Percentiles rank a stretch among this genome's conserved stretches.
phyloP scores from a whole-genome alignment of 2,113 vertebrate species.

The Tamias sibiricus region DNA sequence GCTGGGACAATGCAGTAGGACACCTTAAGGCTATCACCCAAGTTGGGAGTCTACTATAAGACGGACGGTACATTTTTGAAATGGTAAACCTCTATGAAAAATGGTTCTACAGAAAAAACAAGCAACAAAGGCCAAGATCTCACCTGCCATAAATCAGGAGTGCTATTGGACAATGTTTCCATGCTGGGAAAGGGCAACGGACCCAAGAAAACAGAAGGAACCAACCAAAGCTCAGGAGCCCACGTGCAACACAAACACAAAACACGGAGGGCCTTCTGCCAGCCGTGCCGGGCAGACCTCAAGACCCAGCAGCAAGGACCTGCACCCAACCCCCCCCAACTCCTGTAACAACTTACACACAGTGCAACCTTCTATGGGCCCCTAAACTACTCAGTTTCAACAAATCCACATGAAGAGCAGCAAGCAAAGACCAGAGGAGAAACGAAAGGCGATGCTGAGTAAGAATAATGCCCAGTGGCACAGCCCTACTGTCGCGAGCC shows the following conservation, averaged over 20 bases:
- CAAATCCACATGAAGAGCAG: neutral
- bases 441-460: neutral
- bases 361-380: neutral
- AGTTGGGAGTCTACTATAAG: neutral
- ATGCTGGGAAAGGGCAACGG: neutral
- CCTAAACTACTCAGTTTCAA: neutral
- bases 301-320: neutral
- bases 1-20: neutral
- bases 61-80: neutral
- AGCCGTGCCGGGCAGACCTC: neutral
- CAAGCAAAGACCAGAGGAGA: neutral
- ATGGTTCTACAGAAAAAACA: neutral
- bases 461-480: neutral
- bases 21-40: neutral
- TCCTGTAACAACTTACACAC: neutral
- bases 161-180: neutral
- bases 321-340: neutral
- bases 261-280: neutral
- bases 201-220: neutral
- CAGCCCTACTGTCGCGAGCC: too few relatives aligned
- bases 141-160: neutral
- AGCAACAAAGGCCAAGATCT: neutral
- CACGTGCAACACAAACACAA: neutral
- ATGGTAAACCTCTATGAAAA: neutral
- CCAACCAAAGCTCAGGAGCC: neutral